A percentile compares a stretch with the other conserved stretches of the same genome.
phyloP scores from a whole-genome alignment of 2,888 invertebrate genomes.

The Epsilonema sp. region DNA sequence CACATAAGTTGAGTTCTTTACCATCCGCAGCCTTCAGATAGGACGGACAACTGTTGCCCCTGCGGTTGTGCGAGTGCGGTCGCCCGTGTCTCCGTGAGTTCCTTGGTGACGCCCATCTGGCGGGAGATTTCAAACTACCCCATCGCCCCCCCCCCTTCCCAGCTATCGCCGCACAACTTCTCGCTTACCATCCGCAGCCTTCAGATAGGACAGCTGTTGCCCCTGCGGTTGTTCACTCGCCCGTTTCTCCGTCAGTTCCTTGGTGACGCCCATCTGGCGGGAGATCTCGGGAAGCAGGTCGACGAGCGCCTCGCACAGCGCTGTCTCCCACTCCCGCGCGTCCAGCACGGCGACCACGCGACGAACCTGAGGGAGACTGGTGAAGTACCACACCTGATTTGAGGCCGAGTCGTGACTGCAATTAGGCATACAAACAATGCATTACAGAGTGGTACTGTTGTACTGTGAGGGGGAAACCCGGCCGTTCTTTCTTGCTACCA shows the following conservation, averaged over 20 bases:
- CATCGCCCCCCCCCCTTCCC: slow-evolving; percentile 10
- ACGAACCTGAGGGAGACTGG: slow-evolving; percentile 59
- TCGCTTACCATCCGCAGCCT: too few relatives aligned
- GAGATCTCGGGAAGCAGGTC: not conserved
- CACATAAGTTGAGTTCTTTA: too few relatives aligned
- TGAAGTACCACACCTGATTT: slow-evolving; percentile 59
- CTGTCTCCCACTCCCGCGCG: not conserved
- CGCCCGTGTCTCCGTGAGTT: slow-evolving; percentile 18
- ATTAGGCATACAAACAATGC: too few relatives aligned
- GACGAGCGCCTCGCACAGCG: slow-evolving; percentile 8
- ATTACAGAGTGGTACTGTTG: too few relatives aligned
- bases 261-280: slow-evolving; percentile 16
- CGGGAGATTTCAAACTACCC: slow-evolving; percentile 1
- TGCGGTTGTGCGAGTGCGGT: too few relatives aligned
- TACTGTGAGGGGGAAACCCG: too few relatives aligned
- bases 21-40: too few relatives aligned
- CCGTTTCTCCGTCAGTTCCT: slow-evolving; percentile 18
- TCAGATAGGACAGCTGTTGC: slow-evolving; percentile 8
- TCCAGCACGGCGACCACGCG: slow-evolving; percentile 49
- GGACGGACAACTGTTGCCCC: too few relatives aligned
- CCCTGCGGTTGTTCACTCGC: slow-evolving; percentile 12
- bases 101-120: slow-evolving; percentile 17
- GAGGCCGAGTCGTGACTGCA: slow-evolving; percentile 49
- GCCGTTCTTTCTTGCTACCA: too few relatives aligned
- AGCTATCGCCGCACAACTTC: slow-evolving; percentile 6